Conservation (phyloP, 2,113 vertebrate species). For the Leucopsar rothschildi region DNA sequence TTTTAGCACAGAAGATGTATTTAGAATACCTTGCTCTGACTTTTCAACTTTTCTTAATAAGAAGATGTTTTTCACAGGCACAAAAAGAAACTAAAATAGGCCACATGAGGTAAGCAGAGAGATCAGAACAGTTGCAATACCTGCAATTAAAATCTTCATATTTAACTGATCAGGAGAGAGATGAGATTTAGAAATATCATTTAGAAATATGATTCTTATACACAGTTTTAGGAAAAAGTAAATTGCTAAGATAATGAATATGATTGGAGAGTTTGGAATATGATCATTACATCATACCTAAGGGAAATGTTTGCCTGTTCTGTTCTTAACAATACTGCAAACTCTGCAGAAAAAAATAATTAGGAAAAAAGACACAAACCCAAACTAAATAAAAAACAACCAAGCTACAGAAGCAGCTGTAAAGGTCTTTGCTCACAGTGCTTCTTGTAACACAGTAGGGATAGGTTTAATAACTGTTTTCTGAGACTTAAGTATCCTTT, state of each 20-base stretch:
- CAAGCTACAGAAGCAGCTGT: slow-evolving; percentile 49
- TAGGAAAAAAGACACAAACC: not conserved
- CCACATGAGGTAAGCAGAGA: not conserved
- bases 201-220: not conserved
- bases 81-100: not conserved
- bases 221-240: slow-evolving; percentile 21
- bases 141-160: not conserved
- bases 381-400: not conserved
- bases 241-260: slow-evolving; percentile 76
- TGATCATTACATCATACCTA: slow-evolving; percentile 77
- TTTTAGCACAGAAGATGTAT: not conserved
- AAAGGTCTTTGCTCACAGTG: slow-evolving; percentile 56
- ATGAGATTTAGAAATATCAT: not conserved
- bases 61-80: not conserved
- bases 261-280: slow-evolving; percentile 66
- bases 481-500: slow-evolving; percentile 36
- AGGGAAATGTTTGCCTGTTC: slow-evolving; percentile 76
- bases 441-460: slow-evolving; percentile 42
- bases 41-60: not conserved
- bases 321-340: slow-evolving; percentile 61
- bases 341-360: slow-evolving; percentile 63
- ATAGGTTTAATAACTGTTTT: slow-evolving; percentile 72
- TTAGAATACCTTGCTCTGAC: not conserved
- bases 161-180: not conserved
- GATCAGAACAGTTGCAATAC: not conserved